Evolutionary conservation across 1,140 invertebrate genomes (phyloP), one percentile per base, ranked within the genome.

Genomic region (Phortica variegata): DNA sequence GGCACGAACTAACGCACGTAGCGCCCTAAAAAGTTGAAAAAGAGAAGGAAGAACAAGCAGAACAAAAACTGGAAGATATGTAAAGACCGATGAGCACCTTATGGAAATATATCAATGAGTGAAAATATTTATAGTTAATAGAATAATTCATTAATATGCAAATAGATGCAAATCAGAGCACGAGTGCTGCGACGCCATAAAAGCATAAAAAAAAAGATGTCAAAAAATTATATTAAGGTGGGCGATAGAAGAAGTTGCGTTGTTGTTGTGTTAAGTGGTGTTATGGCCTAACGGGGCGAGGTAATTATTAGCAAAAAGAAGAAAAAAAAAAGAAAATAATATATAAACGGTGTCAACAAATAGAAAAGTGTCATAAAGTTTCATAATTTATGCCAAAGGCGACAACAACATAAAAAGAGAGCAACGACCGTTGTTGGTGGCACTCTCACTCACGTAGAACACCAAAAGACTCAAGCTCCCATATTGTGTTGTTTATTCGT

Each of bases 231-330:
- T 8, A 7, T 16, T 4, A 34, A 31, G 42, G 34, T 10, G 32
- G 12, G 15, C 8, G 8, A 4, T 33, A 13, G 9, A 23, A 45
- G 41, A 32, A 31, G 39, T 46, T 26, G 5, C 10, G 23, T 26
- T 26, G 23, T 26, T 36, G 45, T 45, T 52, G 47, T 54, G 31
- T 49, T 49, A 26, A 6, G 23, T 10, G 23, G 23, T 26, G 23
- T n/a, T n/a, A n/a, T 26, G 23, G 23, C 5, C 23, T 6, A 26
- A 26, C 23, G 23, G n/a, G 10, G 23, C 23, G 23, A 5, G 60
- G 63, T 62, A 68, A 66, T 68, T 66, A 66, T 66, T 68, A 66
- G 60, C 62, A 57, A 29, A 68, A 66, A 66, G 68, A 43, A 59
- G 62, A 68, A 66, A 56, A 60, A 60, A 56, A 20, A 52, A 63